Evolutionary conservation across 1,140 invertebrate genomes (phyloP), one percentile per base, ranked within the genome.

Genomic region (Temnothorax longispinosus): DNA sequence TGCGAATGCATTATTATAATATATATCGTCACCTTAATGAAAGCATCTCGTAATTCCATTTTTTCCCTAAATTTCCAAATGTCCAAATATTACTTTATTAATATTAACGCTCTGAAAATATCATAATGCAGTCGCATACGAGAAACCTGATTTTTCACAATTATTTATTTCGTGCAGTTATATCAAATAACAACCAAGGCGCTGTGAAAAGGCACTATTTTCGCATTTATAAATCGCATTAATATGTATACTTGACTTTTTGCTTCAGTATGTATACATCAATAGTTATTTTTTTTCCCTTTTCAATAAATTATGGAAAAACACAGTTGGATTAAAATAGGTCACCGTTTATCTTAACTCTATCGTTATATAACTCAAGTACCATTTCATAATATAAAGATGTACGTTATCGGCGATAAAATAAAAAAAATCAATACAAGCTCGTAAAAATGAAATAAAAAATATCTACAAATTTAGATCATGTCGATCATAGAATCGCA

Each of bases 11-110:
- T 84, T 84, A 84, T 84, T 84, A 84, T 60, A 84, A 84, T 84
- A 84, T 84, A 84, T 60, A 84, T 84, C 69, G 80, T 82, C 67
- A 41, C 69, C 80, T 74, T 84, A 84, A 84, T 74, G 41, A 84
- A 84, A 84, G 69, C 80, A 75, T 84, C 80, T 50, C 41, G 54
- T 84, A 84, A 84, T 84, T 62, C 69, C 80, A 84, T 62, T 82
- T 82, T 71, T 60, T 74, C 54, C 41, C 41, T 84, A 84, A 74
- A 84, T 84, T 75, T 47, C 32, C 80, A 84, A 74, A 84, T 84
- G 80, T 84, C 80, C 80, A 74, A 75, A 84, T 74, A 84, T 74
- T 84, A 74, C 80, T 84, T 84, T 84, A 84, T 84, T 84, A 84
- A 84, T 84, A 84, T 84, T 84, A 84, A 84, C 80, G 80, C 27